Evolutionary conservation across 1,140 invertebrate species (phyloP).

Genomic region (Hypsibius dujardini): DNA sequence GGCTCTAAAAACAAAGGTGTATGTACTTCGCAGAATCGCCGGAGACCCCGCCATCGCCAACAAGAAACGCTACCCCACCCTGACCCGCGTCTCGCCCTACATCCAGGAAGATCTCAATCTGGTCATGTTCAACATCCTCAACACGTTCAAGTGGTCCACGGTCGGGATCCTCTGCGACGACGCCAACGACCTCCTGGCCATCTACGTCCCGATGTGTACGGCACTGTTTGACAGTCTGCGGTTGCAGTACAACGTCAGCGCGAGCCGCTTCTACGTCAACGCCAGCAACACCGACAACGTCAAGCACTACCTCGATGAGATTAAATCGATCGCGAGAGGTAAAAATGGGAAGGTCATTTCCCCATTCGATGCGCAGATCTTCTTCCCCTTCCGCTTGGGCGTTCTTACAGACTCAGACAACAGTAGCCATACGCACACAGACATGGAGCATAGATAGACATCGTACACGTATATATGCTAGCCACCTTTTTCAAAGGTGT

Average conservation of each 20-base stretch:
- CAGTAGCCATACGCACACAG: too few species aligned
- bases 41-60: neutral
- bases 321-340: constrained; percentile 15
- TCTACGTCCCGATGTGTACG: constrained; percentile 15
- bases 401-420: too few species aligned
- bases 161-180: constrained; percentile 14
- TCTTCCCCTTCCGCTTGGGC: too few species aligned
- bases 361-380: too few species aligned
- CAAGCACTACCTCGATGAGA: constrained; percentile 11
- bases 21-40: neutral
- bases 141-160: neutral
- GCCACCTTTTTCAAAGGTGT: too few species aligned
- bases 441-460: too few species aligned
- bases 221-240: constrained; percentile 5
- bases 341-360: too few species aligned
- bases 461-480: too few species aligned
- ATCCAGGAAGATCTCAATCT: constrained; percentile 12
- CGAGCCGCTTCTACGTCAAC: constrained; percentile 6
- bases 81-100: constrained; percentile 10
- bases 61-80: constrained; percentile 10
- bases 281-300: constrained; percentile 11
- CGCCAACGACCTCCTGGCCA: neutral
- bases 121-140: neutral
- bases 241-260: constrained; percentile 1
- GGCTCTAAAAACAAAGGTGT: too few species aligned